Percentiles rank a stretch among this genome's conserved stretches.
phyloP scores from a whole-genome alignment of 1,140 invertebrate genomes.

The Drosophila mayri region DNA sequence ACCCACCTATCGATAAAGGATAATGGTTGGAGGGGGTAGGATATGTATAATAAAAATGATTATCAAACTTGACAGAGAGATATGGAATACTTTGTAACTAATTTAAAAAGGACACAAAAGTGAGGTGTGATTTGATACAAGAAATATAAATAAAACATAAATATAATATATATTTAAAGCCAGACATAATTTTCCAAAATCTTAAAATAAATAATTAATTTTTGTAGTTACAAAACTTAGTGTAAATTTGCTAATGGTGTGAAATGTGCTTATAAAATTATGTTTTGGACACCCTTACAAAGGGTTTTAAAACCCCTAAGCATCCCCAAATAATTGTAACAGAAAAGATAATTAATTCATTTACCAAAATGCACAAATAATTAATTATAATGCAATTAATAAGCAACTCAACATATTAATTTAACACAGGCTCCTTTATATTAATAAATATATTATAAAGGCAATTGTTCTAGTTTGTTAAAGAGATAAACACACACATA shows the following conservation, averaged over 20 bases:
- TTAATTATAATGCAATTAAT: not conserved
- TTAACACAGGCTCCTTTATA: not conserved
- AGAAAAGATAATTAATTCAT: not conserved
- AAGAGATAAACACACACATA: not conserved
- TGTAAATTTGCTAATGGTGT: too few relatives aligned
- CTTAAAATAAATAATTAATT: not conserved
- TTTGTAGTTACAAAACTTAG: not conserved
- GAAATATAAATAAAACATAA: too few relatives aligned
- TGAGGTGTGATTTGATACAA: not conserved
- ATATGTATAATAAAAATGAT: not conserved
- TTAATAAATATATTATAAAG: not conserved
- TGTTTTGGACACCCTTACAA: not conserved
- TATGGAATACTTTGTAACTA: not conserved
- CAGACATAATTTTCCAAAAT: too few relatives aligned
- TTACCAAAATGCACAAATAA: not conserved
- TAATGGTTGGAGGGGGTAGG: not conserved
- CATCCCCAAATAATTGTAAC: not conserved
- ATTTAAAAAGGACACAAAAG: not conserved
- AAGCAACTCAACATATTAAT: not conserved
- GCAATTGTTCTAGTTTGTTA: conserved; percentile 1
- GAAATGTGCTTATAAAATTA: too few relatives aligned
- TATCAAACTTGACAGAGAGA: not conserved
- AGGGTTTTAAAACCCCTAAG: not conserved
- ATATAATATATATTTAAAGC: too few relatives aligned
- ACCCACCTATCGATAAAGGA: not conserved